phyloP scores from a whole-genome alignment of 2,888 invertebrate genomes.

The Spodoptera exigua region DNA sequence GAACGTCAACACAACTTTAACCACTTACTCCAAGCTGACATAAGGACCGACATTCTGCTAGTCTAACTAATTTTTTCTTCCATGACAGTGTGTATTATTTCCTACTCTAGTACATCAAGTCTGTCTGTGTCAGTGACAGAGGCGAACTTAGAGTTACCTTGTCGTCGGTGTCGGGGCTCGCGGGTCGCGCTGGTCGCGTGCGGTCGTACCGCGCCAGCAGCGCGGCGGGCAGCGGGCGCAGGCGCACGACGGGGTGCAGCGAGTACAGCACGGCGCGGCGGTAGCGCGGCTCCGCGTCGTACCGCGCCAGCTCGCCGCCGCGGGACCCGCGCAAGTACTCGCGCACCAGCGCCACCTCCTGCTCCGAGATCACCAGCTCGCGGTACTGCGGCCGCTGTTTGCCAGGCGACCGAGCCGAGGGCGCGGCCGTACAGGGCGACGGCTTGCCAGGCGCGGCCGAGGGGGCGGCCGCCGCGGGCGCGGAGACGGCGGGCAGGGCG shows the following conservation, averaged over 20 bases:
- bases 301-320: slow-evolving; percentile 60
- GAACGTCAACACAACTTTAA: too few relatives aligned
- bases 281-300: slow-evolving; percentile 66
- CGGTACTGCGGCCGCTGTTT: slow-evolving; percentile 40
- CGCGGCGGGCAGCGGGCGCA: slow-evolving; percentile 56
- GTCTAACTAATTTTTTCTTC: too few relatives aligned
- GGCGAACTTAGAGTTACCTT: too few relatives aligned
- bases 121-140: too few relatives aligned
- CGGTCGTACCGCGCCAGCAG: slow-evolving; percentile 29
- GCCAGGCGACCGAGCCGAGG: too few relatives aligned
- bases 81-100: too few relatives aligned
- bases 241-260: slow-evolving; percentile 72
- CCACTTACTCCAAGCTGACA: too few relatives aligned
- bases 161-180: slow-evolving; percentile 17
- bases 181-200: slow-evolving; percentile 43
- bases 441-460: not conserved
- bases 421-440: too few relatives aligned
- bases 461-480: too few relatives aligned
- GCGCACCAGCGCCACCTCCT: slow-evolving; percentile 62
- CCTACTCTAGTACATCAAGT: too few relatives aligned
- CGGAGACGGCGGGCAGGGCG: too few relatives aligned
- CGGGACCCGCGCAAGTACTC: slow-evolving; percentile 56
- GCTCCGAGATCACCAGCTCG: slow-evolving; percentile 66
- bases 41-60: too few relatives aligned
- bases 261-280: slow-evolving; percentile 65